Evolutionary conservation across 2,888 invertebrate species (phyloP), one percentile per base, ranked within the genome.

Genomic region (Drosophila mulleri): DNA sequence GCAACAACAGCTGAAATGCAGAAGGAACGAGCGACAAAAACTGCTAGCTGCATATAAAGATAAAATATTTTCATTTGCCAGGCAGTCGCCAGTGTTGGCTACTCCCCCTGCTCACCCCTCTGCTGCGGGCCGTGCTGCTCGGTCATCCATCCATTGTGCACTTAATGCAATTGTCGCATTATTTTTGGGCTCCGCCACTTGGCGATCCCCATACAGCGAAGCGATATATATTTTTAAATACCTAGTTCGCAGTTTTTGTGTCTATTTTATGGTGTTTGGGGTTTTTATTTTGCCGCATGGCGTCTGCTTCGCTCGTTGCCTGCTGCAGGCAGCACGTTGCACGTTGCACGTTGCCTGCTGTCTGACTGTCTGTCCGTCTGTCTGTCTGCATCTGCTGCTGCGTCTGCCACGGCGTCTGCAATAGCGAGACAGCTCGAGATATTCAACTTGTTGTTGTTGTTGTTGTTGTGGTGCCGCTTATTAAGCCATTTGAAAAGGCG

Each of bases 261-360:
- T 75, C 64, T 75, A 79, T 82, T 87, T 81, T 88, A 82, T 82
- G 72, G 79, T 71, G 62, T 73, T 86, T 74, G 68, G 37, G 69
- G 72, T 83, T 83, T 87, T 88, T 88, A 87, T 89, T 89, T 85
- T 84, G 84, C 90, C 88, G 84, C 84, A 84, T 84, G 90, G 86
- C 88, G 83, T 74, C 89, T 68, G 72, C 61, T 37, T n/a, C 67
- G 50, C 59, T 64, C 53, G 81, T 26, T n/a, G 59, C 58, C 39
- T 57, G 69, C 60, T 45, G 66, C 44, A 20, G 20, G 44, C 53
- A 64, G 75, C 70, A 70, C 47, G 71, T 52, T 65, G 72, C 58
- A 20, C 45, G 62, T 26, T 57, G 61, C 60, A 29, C 32, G 64
- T 32, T n/a, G 54, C 50, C 23, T 23, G 23, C 23, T 23, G 23